phyloP scores from a whole-genome alignment of 2,113 vertebrate genomes.

The Noturus placidus region DNA sequence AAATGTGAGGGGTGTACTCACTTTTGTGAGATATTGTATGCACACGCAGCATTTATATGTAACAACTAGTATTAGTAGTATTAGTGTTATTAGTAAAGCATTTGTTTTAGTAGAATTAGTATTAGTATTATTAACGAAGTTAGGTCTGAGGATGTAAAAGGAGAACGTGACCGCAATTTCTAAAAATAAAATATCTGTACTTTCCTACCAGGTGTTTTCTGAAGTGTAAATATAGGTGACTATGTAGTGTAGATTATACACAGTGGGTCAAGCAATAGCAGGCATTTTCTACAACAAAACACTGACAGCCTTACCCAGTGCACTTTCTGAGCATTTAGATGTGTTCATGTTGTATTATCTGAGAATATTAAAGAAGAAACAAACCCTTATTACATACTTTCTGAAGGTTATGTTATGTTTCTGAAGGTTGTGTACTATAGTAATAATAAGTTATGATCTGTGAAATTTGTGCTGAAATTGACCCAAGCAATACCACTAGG shows the following conservation, averaged over 20 bases:
- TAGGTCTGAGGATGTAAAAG: background rate
- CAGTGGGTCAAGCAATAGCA: background rate
- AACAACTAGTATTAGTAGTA: no score
- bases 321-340: background rate
- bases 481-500: background rate
- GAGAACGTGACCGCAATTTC: background rate
- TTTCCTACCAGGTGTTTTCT: background rate
- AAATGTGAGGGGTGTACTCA: no score
- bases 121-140: background rate
- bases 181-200: background rate
- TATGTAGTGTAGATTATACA: background rate
- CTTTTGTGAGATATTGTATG: no score
- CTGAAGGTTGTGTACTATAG: background rate
- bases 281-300: background rate
- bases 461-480: background rate
- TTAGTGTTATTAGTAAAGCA: no score
- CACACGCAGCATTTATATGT: no score
- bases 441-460: background rate
- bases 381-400: background rate
- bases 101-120: background rate
- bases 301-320: background rate
- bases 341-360: background rate
- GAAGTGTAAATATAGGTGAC: background rate
- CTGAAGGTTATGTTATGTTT: conserved; percentile 1
- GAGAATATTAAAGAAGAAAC: background rate